A percentile compares a stretch with the other conserved stretches of the same genome.
Conservation (phyloP, 2,797 vertebrate species). For the Cuniculus paca region DNA sequence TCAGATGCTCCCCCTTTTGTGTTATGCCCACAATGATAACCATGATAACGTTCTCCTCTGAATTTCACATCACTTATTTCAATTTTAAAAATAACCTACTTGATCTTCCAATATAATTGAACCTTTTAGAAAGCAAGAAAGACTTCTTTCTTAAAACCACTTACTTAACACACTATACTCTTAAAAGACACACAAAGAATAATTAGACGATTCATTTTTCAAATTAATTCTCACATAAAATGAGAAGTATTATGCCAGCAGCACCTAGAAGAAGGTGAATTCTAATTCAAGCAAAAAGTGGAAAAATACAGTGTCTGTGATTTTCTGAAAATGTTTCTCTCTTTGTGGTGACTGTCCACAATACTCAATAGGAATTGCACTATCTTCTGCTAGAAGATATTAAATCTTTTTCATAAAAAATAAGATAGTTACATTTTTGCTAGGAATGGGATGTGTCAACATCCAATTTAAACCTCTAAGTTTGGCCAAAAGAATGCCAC, state of each 20-base stretch:
- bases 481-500: background rate
- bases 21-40: conserved; percentile 1
- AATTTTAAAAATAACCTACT: conserved; percentile 54
- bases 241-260: background rate
- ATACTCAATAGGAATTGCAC: background rate
- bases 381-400: background rate
- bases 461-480: background rate
- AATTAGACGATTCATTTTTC: background rate
- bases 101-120: conserved; percentile 65
- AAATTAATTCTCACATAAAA: background rate
- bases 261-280: background rate
- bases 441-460: background rate
- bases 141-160: background rate
- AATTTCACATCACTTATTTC: conserved; percentile 52
- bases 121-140: conserved; percentile 55
- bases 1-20: background rate
- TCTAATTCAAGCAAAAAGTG: background rate
- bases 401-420: background rate
- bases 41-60: conserved; percentile 14
- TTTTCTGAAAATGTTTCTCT: background rate
- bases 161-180: background rate
- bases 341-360: background rate
- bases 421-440: background rate
- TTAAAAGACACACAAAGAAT: background rate
- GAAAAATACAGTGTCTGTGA: background rate